Conservation (phyloP, 2,113 vertebrate genomes). For the Corythaixoides concolor region DNA sequence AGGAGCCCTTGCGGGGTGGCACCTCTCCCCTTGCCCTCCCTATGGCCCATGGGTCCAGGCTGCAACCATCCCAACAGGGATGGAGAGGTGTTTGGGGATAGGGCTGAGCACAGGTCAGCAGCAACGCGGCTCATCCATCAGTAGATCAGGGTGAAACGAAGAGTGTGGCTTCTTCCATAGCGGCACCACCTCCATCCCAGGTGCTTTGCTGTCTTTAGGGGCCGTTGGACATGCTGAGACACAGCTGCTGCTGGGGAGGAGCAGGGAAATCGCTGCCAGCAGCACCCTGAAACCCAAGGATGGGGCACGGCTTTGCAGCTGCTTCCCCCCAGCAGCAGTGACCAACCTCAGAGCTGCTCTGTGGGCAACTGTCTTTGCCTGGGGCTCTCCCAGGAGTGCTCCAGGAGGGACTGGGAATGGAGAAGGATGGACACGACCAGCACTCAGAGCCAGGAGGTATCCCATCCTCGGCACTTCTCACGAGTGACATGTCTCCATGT, state of each 20-base stretch:
- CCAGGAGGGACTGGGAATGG: neutral
- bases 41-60: neutral
- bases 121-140: rapidly evolving
- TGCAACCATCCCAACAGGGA: neutral
- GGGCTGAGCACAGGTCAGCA: neutral
- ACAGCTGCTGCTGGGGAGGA: neutral
- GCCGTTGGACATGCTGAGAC: neutral
- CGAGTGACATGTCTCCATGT: neutral
- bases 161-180: neutral
- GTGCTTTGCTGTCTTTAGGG: neutral
- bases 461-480: neutral
- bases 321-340: neutral
- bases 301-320: rapidly evolving
- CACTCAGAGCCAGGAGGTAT: neutral
- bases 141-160: neutral
- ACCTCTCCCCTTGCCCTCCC: neutral
- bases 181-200: neutral
- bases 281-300: neutral
- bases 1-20: neutral
- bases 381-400: neutral
- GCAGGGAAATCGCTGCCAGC: neutral
- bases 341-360: rapidly evolving
- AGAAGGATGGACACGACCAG: neutral
- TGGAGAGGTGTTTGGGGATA: neutral
- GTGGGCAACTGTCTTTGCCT: neutral